Evolutionary conservation across 2,113 vertebrate genomes (phyloP).

Genomic region (Cromileptes altivelis): DNA sequence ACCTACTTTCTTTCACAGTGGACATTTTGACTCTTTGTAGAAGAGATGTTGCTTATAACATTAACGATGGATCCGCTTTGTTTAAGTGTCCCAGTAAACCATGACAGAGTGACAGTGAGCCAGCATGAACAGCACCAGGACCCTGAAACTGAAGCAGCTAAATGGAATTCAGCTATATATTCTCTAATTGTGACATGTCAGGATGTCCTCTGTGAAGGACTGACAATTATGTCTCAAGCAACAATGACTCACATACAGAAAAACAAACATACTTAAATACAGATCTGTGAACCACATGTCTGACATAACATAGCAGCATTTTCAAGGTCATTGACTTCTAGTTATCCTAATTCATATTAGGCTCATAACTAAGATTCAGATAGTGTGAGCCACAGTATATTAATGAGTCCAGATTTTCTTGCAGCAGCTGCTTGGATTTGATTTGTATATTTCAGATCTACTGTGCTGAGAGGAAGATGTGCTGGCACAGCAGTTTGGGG

Average conservation of each 20-base stretch:
- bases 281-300: background rate
- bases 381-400: conserved; percentile 22
- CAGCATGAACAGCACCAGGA: background rate
- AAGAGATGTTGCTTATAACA: background rate
- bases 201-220: background rate
- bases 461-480: conserved; percentile 53
- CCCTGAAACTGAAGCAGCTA: conserved; percentile 2
- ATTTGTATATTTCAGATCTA: conserved; percentile 67
- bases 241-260: background rate
- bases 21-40: background rate
- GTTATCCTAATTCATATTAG: conserved; percentile 30
- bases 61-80: background rate
- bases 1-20: background rate
- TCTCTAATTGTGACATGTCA: background rate
- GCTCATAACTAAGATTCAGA: conserved; percentile 26
- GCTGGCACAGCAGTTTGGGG: conserved; percentile 69
- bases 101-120: background rate
- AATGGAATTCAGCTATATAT: background rate
- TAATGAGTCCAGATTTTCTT: conserved; percentile 52
- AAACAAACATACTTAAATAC: conserved; percentile 1
- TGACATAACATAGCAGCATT: background rate
- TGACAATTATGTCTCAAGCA: background rate
- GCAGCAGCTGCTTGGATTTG: conserved; percentile 51
- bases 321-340: conserved; percentile 37
- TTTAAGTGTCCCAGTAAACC: background rate